Percentiles rank a stretch among this genome's conserved stretches.
Conservation (phyloP, 2,797 vertebrate genomes). For the Philypnodon macrostomus region DNA sequence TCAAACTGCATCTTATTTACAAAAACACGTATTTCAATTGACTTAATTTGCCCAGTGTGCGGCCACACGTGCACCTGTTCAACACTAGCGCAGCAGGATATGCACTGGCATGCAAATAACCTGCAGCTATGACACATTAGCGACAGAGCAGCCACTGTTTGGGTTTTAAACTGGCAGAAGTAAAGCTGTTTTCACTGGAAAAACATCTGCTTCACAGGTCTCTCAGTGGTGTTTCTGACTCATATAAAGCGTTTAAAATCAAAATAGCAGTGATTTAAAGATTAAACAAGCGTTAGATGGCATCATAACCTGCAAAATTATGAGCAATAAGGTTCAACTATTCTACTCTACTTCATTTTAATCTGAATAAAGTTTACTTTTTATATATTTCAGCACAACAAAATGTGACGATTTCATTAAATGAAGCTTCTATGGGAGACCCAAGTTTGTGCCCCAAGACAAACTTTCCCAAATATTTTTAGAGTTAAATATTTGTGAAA, state of each 20-base stretch:
- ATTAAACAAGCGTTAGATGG: too few relatives aligned
- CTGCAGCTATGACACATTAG: conserved; percentile 38
- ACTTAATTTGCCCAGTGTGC: conserved; percentile 4
- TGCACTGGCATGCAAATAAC: conserved; percentile 38
- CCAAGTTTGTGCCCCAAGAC: too few relatives aligned
- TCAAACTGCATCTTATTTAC: neutral
- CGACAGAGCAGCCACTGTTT: conserved; percentile 21
- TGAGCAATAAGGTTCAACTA: too few relatives aligned
- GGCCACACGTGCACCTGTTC: conserved; percentile 15
- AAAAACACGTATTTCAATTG: neutral
- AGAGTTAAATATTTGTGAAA: too few relatives aligned
- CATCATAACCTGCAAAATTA: too few relatives aligned
- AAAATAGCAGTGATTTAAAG: too few relatives aligned
- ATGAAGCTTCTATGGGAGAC: too few relatives aligned
- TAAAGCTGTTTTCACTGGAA: conserved; percentile 22
- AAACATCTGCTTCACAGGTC: conserved; percentile 29
- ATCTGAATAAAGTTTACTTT: too few relatives aligned
- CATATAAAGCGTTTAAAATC: neutral
- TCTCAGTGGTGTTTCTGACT: conserved; percentile 9
- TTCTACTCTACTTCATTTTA: too few relatives aligned
- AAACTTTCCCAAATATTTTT: too few relatives aligned
- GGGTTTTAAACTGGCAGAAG: neutral
- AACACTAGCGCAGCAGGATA: conserved; percentile 1
- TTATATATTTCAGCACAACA: too few relatives aligned
- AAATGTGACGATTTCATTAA: too few relatives aligned